These are phyloP conservation scores for Bombycilla garrulus DNA, from an alignment of 2,113 vertebrate genomes.

Conservation along the genomic window DNA sequence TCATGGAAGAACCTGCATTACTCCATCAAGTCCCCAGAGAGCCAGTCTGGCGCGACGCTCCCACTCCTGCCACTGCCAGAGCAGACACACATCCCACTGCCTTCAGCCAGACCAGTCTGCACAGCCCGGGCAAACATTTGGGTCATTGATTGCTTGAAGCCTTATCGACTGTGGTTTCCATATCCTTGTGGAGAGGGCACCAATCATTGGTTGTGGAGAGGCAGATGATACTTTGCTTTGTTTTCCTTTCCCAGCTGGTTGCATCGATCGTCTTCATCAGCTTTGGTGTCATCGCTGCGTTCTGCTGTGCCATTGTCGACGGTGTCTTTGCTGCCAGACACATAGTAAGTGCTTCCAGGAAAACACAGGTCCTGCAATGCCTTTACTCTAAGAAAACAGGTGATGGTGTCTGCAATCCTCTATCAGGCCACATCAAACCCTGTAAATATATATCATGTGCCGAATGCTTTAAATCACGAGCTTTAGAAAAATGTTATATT, in stretches of 20 bases:
- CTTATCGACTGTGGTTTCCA: neutral
- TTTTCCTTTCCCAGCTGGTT: conserved; percentile 84
- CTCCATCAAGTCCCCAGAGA: neutral
- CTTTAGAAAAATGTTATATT: neutral
- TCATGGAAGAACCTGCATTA: neutral
- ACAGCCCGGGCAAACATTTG: neutral
- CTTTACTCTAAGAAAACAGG: neutral
- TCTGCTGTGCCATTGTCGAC: conserved; percentile 97
- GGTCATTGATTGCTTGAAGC: neutral
- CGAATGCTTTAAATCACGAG: neutral
- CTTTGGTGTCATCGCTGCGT: conserved; percentile 96
- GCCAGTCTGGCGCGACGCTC: neutral
- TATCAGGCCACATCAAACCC: neutral
- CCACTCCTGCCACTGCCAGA: neutral
- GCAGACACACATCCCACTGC: neutral
- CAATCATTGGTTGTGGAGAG: neutral
- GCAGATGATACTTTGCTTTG: conserved; percentile 21
- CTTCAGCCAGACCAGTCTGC: neutral
- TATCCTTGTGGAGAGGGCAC: neutral
- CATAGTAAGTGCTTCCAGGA: conserved; percentile 86
- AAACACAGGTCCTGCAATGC: neutral
- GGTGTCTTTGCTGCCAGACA: conserved; percentile 97
- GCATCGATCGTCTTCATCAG: conserved; percentile 99
- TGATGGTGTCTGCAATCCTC: neutral
- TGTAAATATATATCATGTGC: neutral